These are phyloP conservation scores for Lophotriccus pileatus DNA, from an alignment of 2,797 vertebrate genomes.

Conservation along the genomic window DNA sequence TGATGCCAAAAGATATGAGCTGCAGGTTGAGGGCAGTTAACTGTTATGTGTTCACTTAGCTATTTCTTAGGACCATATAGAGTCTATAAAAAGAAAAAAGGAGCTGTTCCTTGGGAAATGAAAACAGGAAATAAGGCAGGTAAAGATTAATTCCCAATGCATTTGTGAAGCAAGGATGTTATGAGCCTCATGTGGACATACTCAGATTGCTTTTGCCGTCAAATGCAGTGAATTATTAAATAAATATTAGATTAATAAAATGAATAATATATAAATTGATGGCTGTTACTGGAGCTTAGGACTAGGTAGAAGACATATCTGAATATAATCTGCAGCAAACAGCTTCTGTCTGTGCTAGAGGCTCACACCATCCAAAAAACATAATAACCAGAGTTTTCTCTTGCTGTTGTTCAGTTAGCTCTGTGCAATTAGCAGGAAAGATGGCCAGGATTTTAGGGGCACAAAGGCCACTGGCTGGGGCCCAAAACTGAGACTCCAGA, in stretches of 20 bases:
- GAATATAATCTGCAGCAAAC: neutral
- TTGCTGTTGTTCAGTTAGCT: neutral
- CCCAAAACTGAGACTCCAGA: neutral
- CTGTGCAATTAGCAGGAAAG: neutral
- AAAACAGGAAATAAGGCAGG: neutral
- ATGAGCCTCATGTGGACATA: neutral
- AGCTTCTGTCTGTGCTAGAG: neutral
- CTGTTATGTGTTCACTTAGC: conserved; percentile 9
- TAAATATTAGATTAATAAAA: neutral
- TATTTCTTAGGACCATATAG: neutral
- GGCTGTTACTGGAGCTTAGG: neutral
- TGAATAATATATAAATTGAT: neutral
- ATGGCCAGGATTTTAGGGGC: neutral
- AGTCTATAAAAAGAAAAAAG: conserved; percentile 11
- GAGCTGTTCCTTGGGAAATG: neutral
- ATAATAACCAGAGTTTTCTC: neutral
- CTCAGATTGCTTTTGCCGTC: neutral
- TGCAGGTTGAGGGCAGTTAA: conserved; percentile 19
- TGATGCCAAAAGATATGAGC: neutral
- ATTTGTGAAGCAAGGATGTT: neutral
- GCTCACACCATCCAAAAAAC: neutral
- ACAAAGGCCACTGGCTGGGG: neutral
- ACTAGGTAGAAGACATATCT: neutral
- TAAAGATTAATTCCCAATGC: neutral
- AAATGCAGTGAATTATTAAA: neutral